These are phyloP conservation scores for Spinus pinus DNA, from an alignment of 2,797 vertebrate genomes.

Conservation along the genomic window DNA sequence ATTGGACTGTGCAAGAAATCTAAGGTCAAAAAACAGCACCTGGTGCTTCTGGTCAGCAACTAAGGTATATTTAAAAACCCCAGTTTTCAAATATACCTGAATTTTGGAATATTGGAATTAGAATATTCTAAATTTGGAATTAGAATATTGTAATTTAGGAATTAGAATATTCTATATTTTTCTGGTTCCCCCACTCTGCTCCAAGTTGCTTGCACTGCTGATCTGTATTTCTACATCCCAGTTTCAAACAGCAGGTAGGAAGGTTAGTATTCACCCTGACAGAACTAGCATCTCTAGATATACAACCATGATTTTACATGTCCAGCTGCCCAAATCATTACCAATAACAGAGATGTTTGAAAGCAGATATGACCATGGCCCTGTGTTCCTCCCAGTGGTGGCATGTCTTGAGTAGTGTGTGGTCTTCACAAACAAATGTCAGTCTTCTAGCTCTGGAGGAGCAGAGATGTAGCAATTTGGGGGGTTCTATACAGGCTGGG, in stretches of 20 bases:
- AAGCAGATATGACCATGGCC: background rate
- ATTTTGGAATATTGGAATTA: too few species aligned
- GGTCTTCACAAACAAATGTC: background rate
- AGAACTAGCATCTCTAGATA: background rate
- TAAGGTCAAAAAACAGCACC: background rate
- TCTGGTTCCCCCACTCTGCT: background rate
- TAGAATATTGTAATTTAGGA: background rate
- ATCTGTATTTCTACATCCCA: background rate
- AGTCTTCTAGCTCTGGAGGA: background rate
- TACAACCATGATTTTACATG: background rate
- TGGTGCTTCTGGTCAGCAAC: background rate
- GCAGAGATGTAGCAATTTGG: background rate
- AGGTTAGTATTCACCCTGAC: background rate
- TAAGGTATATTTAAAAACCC: background rate
- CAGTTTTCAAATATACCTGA: too few species aligned
- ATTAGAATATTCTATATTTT: background rate
- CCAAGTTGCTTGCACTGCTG: accelerated
- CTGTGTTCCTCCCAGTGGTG: background rate
- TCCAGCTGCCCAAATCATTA: background rate
- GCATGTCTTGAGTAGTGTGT: accelerated
- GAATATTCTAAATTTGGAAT: too few species aligned
- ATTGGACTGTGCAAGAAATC: background rate
- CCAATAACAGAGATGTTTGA: background rate
- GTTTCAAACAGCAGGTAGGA: background rate
- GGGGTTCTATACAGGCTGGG: background rate